These are phyloP conservation scores for Parazoanthus swiftii DNA, from an alignment of 92 coral and sea anemone species.

Conservation along the genomic window DNA sequence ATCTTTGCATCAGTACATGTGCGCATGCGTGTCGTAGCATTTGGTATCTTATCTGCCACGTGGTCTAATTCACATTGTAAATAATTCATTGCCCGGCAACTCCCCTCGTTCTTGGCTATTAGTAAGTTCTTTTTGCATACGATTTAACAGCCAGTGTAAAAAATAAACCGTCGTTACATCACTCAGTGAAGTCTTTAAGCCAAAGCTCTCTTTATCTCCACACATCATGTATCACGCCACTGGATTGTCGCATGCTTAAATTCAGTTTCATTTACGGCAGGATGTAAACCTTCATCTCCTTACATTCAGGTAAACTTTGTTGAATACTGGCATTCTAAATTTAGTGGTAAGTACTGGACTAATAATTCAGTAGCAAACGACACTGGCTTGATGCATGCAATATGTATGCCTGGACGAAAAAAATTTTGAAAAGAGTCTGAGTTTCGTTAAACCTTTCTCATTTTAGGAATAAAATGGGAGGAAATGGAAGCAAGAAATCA, in stretches of 20 bases:
- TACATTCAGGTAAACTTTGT: background rate
- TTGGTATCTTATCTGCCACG: background rate
- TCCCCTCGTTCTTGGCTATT: slow-evolving; percentile 6
- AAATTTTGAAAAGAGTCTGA: background rate
- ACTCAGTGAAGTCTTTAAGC: background rate
- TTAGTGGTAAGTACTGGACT: background rate
- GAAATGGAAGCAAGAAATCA: slow-evolving; percentile 25
- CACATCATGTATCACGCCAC: background rate
- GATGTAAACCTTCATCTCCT: background rate
- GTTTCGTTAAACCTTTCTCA: background rate
- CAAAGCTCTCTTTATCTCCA: background rate
- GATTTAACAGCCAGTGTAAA: background rate
- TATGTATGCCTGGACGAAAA: background rate
- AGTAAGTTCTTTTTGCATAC: background rate
- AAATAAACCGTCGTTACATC: background rate
- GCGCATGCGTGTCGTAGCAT: background rate
- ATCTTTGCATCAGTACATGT: no score
- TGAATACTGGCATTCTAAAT: background rate
- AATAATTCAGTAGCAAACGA: background rate
- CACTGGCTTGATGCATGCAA: background rate
- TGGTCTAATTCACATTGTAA: slow-evolving; percentile 7
- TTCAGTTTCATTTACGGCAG: background rate
- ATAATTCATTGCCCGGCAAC: slow-evolving; percentile 2
- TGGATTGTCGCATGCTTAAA: background rate
- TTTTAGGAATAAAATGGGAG: slow-evolving; percentile 26